These are phyloP conservation scores for Dendropsophus ebraccatus DNA, from an alignment of 2,113 vertebrate species.

Conservation along the genomic window DNA sequence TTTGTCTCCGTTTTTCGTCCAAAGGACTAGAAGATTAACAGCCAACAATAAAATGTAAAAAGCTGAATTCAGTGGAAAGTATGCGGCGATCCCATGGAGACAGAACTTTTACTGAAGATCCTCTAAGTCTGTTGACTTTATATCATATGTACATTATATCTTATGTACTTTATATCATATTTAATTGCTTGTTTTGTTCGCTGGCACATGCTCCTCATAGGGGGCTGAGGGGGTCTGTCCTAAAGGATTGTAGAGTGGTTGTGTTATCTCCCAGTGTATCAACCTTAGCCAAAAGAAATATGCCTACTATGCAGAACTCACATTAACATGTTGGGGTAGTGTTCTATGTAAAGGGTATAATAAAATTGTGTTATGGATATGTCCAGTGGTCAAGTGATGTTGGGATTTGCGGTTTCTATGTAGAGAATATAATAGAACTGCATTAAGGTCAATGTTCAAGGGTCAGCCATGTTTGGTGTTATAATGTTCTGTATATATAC, in stretches of 20 bases:
- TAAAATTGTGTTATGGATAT: not conserved
- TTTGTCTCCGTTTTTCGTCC: not conserved
- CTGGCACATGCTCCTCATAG: not conserved
- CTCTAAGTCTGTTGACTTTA: slow-evolving; percentile 25
- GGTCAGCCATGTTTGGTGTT: not conserved
- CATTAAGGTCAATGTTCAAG: not conserved
- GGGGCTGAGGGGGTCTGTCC: slow-evolving; percentile 7
- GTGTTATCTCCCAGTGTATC: not conserved
- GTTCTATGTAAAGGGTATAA: not conserved
- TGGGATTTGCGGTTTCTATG: not conserved
- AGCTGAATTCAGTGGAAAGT: slow-evolving; percentile 43
- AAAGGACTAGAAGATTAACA: slow-evolving; percentile 11
- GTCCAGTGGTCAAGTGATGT: not conserved
- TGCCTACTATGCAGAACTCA: not conserved
- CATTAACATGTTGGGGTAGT: not conserved
- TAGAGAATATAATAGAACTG: not conserved
- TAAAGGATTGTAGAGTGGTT: slow-evolving; percentile 17
- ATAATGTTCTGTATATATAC: not conserved
- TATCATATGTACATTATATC: not conserved
- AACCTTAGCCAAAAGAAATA: not conserved
- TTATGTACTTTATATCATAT: not conserved
- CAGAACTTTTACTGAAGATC: slow-evolving; percentile 20
- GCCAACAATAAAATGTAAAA: slow-evolving; percentile 3
- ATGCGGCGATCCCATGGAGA: not conserved
- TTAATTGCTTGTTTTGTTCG: slow-evolving; percentile 24